Percentiles rank a stretch among this genome's conserved stretches.
Evolutionary conservation across 1,140 invertebrate genomes (phyloP).

Genomic region (Stegodyphus dumicola): DNA sequence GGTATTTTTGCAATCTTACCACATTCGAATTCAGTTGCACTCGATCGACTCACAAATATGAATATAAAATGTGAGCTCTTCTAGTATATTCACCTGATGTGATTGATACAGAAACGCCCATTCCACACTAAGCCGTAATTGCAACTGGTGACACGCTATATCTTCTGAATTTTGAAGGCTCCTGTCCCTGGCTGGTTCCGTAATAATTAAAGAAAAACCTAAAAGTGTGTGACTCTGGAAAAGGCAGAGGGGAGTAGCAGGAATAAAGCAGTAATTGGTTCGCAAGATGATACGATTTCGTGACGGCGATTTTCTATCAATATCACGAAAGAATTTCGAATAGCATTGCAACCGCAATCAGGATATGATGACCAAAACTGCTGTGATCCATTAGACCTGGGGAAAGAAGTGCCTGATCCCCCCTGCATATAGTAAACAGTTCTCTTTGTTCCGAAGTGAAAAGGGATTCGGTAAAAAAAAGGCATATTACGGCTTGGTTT

Average conservation of each 20-base stretch:
- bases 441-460: too few relatives aligned
- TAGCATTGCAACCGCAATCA: background rate
- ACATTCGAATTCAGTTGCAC: too few relatives aligned
- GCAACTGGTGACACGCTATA: background rate
- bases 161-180: background rate
- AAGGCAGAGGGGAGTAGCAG: background rate
- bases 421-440: too few relatives aligned
- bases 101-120: too few relatives aligned
- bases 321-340: conserved; percentile 2
- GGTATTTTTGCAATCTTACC: too few relatives aligned
- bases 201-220: conserved; percentile 20
- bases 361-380: conserved; percentile 6
- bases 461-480: too few relatives aligned
- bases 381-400: background rate
- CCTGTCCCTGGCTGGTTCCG: background rate
- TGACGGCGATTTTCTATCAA: conserved; percentile 3
- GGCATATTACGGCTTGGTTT: too few relatives aligned
- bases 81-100: too few relatives aligned
- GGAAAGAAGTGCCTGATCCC: conserved; percentile 10
- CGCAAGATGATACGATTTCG: conserved; percentile 24
- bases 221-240: too few relatives aligned
- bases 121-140: conserved; percentile 10
- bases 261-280: conserved; percentile 22
- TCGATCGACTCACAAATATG: too few relatives aligned
- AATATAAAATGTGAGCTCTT: too few relatives aligned